These are phyloP conservation scores for Pogonocichla stellata DNA, from an alignment of 2,113 vertebrate genomes.

Conservation along the genomic window DNA sequence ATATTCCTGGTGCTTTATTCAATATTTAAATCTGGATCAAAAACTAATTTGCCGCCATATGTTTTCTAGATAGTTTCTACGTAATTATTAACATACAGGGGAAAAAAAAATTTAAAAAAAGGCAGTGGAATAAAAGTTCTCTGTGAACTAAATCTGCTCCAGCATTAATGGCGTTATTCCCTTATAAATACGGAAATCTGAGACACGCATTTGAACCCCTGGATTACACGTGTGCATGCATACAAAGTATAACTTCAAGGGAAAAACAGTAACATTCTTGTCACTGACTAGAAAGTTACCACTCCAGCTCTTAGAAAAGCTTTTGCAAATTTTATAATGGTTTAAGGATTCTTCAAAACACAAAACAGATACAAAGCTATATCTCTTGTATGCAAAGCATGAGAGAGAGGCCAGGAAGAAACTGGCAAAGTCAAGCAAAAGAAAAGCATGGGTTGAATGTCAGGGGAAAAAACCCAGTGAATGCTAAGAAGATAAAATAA, in stretches of 20 bases:
- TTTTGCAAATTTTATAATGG: neutral
- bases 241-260: neutral
- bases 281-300: neutral
- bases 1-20: neutral
- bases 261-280: neutral
- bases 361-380: neutral
- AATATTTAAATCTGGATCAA: neutral
- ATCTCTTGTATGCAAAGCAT: neutral
- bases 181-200: neutral
- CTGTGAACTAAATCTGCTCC: neutral
- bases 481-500: slow-evolving; percentile 1
- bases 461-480: neutral
- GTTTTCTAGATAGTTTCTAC: neutral
- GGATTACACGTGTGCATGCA: neutral
- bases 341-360: neutral
- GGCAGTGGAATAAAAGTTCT: neutral
- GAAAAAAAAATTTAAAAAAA: neutral
- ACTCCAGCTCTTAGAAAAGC: neutral
- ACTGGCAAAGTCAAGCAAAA: neutral
- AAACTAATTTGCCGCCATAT: neutral
- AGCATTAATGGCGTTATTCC: neutral
- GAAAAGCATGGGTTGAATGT: neutral
- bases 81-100: neutral
- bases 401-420: neutral
- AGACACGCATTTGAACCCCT: neutral